Evolutionary conservation across 2,888 invertebrate species (phyloP).

Genomic region (Drosophila subquinaria): DNA sequence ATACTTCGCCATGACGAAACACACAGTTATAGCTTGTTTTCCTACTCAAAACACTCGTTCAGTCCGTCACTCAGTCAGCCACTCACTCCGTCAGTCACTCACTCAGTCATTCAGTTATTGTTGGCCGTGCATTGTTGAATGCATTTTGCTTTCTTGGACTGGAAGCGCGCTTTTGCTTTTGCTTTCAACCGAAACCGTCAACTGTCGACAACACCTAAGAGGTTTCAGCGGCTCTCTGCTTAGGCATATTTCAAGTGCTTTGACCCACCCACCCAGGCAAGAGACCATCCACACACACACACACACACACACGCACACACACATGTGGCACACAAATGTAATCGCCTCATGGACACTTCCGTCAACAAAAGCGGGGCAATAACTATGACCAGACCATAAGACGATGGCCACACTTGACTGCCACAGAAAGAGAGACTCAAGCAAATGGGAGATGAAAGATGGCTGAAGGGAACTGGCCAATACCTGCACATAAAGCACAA

Average conservation of each 20-base stretch:
- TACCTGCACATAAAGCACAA: background rate
- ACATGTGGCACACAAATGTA: slow-evolving; percentile 3
- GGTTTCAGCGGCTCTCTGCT: slow-evolving; percentile 51
- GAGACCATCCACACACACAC: slow-evolving; percentile 10
- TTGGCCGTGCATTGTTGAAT: slow-evolving; percentile 41
- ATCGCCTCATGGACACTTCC: slow-evolving; percentile 58
- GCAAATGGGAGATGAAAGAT: background rate
- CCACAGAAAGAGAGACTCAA: slow-evolving; percentile 22
- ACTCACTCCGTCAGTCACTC: slow-evolving; percentile 19
- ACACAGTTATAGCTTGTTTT: slow-evolving; percentile 7
- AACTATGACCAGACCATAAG: slow-evolving; percentile 50
- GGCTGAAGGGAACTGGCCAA: background rate
- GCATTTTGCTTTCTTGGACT: slow-evolving; percentile 47
- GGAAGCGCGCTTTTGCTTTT: slow-evolving; percentile 30
- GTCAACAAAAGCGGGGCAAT: slow-evolving; percentile 59
- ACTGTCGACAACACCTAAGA: slow-evolving; percentile 60
- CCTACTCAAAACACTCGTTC: slow-evolving; percentile 28
- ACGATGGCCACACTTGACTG: slow-evolving; percentile 56
- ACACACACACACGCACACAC: background rate
- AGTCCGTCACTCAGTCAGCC: slow-evolving; percentile 27
- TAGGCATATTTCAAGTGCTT: slow-evolving; percentile 54
- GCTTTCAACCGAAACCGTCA: slow-evolving; percentile 56
- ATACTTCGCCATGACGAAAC: slow-evolving; percentile 1
- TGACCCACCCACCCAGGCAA: slow-evolving; percentile 53
- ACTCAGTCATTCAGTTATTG: slow-evolving; percentile 43